phyloP scores from a whole-genome alignment of 2,113 vertebrate genomes.

The Megaleporinus macrocephalus region DNA sequence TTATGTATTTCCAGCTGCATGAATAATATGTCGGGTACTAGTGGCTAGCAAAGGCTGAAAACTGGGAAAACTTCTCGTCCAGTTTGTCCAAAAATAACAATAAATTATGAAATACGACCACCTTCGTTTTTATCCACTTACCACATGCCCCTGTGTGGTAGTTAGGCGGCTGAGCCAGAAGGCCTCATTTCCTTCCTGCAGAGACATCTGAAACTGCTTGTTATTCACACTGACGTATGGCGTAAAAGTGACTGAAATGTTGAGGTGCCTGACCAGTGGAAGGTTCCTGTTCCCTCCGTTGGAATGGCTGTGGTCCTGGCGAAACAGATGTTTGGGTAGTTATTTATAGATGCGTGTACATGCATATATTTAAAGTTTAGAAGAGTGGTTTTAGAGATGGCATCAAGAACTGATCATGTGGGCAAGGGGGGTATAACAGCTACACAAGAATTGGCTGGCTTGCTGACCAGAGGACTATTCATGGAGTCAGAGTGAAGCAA shows the following conservation, averaged over 20 bases:
- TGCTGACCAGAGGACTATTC: background rate
- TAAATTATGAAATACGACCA: background rate
- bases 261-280: slow-evolving; percentile 8
- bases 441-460: background rate
- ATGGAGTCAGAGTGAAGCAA: background rate
- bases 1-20: background rate
- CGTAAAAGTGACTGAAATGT: slow-evolving; percentile 20
- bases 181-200: background rate
- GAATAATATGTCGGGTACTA: background rate
- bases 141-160: background rate
- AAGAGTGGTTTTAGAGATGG: background rate
- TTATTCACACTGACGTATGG: slow-evolving; percentile 3
- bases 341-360: background rate
- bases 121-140: background rate
- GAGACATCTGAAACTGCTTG: slow-evolving; percentile 4
- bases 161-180: slow-evolving; percentile 1
- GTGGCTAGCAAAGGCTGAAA: background rate
- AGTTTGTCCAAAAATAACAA: background rate
- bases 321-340: background rate
- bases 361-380: background rate
- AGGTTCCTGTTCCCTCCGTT: background rate
- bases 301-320: background rate
- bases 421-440: background rate
- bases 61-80: background rate
- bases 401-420: background rate